Evolutionary conservation across 2,113 vertebrate species (phyloP), one percentile per base, ranked within the genome.

Genomic region (Scomber japonicus): DNA sequence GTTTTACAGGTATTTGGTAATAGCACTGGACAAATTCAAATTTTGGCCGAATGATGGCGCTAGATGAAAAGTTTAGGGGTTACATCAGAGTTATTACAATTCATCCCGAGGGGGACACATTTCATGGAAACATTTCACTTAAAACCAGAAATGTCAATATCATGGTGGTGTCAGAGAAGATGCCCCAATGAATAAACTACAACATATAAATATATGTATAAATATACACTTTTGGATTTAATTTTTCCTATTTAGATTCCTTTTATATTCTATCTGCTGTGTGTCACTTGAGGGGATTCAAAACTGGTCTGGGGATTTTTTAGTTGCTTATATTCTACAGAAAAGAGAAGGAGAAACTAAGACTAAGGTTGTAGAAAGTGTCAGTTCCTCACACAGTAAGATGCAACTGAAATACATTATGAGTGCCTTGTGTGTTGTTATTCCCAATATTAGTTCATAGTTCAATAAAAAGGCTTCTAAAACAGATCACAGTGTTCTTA

Each of bases 401-500:
- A 66, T 17, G 50, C 13, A 44, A 66, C 30, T 45, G 45, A 67
- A 44, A 51, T 16, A 16, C 35, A 40, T 40, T 40, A 9, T 7
- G 8, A 60, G 31, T 80, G 35, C 7, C 53, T 57, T 27, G 7
- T 24, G 19, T n/a, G 16, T 40, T 56, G 53, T 76, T 64, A 51
- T 60, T 76, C 27, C 17, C 51, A 71, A 16, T 19, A 40, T 54
- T 46, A 55, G 30, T 61, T 72, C 24, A 68, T 24, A 27, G 7
- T 35, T 69, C 12, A 45, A 3, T 56, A 62, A 77, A 80, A 51
- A 3, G 3, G n/a, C 10, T 14, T 3, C 13, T 40, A 11, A 24
- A 44, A 31, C 19, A 66, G 24, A 27, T 45, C n/a, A 53, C 8
- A 27, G n/a, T 21, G 16, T 78, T n/a, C 19, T 6, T 56, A 49